phyloP scores from a whole-genome alignment of 2,797 vertebrate species.

The Sebastolobus alascanus region DNA sequence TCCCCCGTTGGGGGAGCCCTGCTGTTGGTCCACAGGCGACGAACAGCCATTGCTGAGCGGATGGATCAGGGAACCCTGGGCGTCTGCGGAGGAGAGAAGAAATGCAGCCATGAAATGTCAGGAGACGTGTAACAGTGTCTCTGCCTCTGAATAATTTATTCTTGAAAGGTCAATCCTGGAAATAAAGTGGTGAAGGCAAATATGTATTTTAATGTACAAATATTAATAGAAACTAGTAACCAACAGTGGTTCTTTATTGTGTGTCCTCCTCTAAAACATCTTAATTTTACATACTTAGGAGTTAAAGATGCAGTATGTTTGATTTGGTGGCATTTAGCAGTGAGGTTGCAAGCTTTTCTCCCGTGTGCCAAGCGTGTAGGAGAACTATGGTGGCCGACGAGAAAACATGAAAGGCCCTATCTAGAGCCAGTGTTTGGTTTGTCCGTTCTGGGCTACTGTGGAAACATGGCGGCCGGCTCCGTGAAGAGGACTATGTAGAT shows the following conservation, averaged over 20 bases:
- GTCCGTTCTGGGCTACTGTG: too few relatives aligned
- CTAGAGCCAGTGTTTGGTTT: too few relatives aligned
- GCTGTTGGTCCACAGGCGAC: constrained; percentile 85
- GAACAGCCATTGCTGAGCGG: constrained; percentile 92
- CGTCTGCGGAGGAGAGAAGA: constrained; percentile 80
- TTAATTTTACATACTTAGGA: background rate
- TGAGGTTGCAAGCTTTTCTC: too few relatives aligned
- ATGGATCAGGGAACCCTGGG: constrained; percentile 80
- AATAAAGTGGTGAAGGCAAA: background rate
- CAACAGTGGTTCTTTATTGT: background rate
- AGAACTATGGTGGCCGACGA: too few relatives aligned
- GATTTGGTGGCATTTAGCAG: background rate
- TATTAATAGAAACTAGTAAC: background rate
- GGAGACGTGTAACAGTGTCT: background rate
- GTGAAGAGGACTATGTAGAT: too few relatives aligned
- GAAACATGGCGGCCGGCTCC: too few relatives aligned
- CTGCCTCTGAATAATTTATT: constrained; percentile 16
- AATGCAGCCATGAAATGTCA: constrained; percentile 19
- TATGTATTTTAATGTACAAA: background rate
- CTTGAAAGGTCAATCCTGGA: constrained; percentile 1
- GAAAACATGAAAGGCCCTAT: too few relatives aligned
- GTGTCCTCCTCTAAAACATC: background rate
- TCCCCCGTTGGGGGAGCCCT: constrained; percentile 85
- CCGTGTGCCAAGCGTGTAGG: too few relatives aligned
- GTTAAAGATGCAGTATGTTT: background rate